Base-by-base conservation (phyloP, 2,113 vertebrate genomes). In the Trochalopteron elliotii region DNA sequence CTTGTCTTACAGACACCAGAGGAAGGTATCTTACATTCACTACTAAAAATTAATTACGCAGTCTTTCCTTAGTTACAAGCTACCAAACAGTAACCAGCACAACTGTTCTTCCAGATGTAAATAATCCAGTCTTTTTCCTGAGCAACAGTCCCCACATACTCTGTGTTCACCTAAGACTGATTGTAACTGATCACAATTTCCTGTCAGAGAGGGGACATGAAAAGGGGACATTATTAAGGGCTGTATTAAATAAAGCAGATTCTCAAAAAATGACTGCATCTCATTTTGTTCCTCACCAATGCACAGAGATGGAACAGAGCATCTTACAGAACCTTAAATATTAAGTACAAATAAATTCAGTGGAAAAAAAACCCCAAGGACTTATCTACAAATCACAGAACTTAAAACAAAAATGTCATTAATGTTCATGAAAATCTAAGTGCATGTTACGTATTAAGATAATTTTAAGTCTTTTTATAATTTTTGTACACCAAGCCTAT, bases 301-400 rank as follows among this genome's bases (percentile, higher is more conserved):
- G 12, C 44, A 94, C 27, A 69, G 8, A 69, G n/a, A 52, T 5
- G 4, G 42, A 93, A 90, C 1, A 79, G 3, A 83, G 33, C 11
- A 80, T 24, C 65, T 72, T 52, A 40, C 17, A 86, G 23, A 67
- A 55, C 17, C 40, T 63, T 72, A 64, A 78, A 35, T n/a, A 64
- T 65, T 72, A 86, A 88, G 33, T 49, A 82, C 27, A 85, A 90
- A 86, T 75, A 89, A 72, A 70, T 23, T 55, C 4, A 64, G 22
- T 1, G 2, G 30, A 17, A 44, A 44, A 44, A 79, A 91, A 64
- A 0, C 0, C 8, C 23, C 12, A 56, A 27, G 12, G 28, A 72
- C 15, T 86, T 86, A n/a, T 2, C 60, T 45, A 78, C 6, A 5
- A 86, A 39, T 31, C 49, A 63, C 25, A 61, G 40, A 91, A 47